phyloP scores from a whole-genome alignment of 2,888 invertebrate genomes.

The Anoncus sp. region DNA sequence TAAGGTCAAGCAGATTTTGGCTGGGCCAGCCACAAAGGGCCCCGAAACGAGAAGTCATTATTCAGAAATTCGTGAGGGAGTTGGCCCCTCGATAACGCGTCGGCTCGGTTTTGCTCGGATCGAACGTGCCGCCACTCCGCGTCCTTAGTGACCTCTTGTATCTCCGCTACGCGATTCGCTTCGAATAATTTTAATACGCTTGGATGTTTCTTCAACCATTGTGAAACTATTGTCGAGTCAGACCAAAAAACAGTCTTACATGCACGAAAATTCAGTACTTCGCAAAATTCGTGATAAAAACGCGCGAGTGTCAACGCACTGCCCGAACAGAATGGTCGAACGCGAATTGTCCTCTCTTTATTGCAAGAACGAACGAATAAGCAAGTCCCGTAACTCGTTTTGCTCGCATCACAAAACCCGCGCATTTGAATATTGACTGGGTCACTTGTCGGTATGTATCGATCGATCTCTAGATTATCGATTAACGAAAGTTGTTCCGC shows the following conservation, averaged over 20 bases:
- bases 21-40: slow-evolving; percentile 41
- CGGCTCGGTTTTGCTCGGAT: slow-evolving; percentile 43
- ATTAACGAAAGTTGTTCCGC: slow-evolving; percentile 39
- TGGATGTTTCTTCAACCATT: slow-evolving; percentile 64
- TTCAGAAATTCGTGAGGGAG: slow-evolving; percentile 28
- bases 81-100: slow-evolving; percentile 47
- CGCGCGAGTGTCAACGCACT: slow-evolving; percentile 65
- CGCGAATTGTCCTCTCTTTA: slow-evolving; percentile 6
- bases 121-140: slow-evolving; percentile 59
- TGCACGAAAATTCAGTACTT: slow-evolving; percentile 28
- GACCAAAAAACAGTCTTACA: slow-evolving; percentile 62
- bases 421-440: slow-evolving; percentile 59
- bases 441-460: slow-evolving; percentile 15
- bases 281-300: slow-evolving; percentile 36
- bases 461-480: slow-evolving; percentile 42
- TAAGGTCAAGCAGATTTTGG: slow-evolving; percentile 38
- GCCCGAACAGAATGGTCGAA: slow-evolving; percentile 68
- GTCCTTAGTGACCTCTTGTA: slow-evolving; percentile 57
- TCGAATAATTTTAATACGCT: slow-evolving; percentile 66
- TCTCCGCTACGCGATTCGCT: slow-evolving; percentile 67
- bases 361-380: slow-evolving; percentile 60
- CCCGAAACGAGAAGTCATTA: slow-evolving; percentile 35
- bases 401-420: slow-evolving; percentile 67
- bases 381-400: slow-evolving; percentile 64
- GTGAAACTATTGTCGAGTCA: slow-evolving; percentile 67